A percentile compares a stretch with the other conserved stretches of the same genome.
Conservation (phyloP, 2,113 vertebrate species). For the Manacus vitellinus region DNA sequence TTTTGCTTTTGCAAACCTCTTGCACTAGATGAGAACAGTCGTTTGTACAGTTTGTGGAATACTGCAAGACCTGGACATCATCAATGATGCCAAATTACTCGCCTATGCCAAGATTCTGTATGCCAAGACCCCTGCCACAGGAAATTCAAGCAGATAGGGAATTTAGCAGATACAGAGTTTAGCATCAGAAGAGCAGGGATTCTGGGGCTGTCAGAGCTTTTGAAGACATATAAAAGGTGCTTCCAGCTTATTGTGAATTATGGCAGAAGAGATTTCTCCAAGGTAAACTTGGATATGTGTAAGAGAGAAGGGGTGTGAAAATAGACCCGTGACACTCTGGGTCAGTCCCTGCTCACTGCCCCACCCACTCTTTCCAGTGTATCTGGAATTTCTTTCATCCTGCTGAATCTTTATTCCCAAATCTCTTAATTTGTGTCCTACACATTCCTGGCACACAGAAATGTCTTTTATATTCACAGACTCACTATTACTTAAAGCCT, state of each 20-base stretch:
- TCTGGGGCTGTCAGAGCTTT: background rate
- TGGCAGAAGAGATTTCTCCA: background rate
- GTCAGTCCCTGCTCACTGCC: background rate
- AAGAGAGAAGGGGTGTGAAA: background rate
- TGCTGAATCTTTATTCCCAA: background rate
- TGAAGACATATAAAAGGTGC: background rate
- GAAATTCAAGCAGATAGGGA: background rate
- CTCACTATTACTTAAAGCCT: background rate
- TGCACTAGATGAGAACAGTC: background rate
- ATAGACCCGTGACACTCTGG: background rate
- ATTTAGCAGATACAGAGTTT: background rate
- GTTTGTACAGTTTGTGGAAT: background rate
- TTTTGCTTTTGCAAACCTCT: background rate
- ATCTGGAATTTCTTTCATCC: background rate
- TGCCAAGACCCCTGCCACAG: background rate
- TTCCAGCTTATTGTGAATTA: background rate
- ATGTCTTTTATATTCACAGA: background rate
- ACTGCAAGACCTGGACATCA: rapidly evolving
- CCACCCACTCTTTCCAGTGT: background rate
- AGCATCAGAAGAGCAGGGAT: background rate
- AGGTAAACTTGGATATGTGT: background rate
- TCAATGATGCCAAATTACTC: background rate
- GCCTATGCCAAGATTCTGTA: background rate
- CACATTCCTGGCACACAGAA: background rate
- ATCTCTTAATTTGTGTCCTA: background rate